Evolutionary conservation across 35 echinoderm and acorn worm genomes (phyloP).

Genomic region (Heliocidaris erythrogramma): DNA sequence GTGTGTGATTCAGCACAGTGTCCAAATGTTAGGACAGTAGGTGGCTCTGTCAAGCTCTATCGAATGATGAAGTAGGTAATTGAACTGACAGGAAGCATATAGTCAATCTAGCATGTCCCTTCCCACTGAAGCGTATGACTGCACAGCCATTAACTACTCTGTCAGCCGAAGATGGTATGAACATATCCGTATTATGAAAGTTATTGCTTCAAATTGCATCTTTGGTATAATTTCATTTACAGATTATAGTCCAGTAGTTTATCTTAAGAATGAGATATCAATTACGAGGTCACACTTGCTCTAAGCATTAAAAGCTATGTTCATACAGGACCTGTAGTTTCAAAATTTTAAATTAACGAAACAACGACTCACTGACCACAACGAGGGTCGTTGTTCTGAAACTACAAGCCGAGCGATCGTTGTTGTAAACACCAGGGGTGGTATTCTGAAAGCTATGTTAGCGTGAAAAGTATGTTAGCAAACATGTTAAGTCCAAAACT

Average conservation of each 20-base stretch:
- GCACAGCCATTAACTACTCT: background rate
- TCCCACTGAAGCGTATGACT: background rate
- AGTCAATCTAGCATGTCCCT: background rate
- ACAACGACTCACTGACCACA: too few species aligned
- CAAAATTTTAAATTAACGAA: too few species aligned
- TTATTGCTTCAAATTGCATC: background rate
- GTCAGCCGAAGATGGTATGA: background rate
- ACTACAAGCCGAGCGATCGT: too few species aligned
- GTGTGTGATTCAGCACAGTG: background rate
- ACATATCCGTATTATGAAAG: background rate
- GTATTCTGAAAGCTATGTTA: too few species aligned
- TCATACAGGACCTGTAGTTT: too few species aligned
- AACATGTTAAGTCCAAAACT: too few species aligned
- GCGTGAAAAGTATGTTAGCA: too few species aligned
- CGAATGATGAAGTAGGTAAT: background rate
- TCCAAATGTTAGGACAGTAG: background rate
- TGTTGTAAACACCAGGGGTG: too few species aligned
- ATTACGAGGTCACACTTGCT: background rate
- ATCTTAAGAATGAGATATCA: background rate
- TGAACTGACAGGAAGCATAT: background rate
- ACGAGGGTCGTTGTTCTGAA: too few species aligned
- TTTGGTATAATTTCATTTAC: background rate
- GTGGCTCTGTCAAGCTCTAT: background rate
- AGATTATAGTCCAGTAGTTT: too few species aligned
- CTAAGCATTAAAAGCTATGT: too few species aligned